A percentile compares a stretch with the other conserved stretches of the same genome.
Evolutionary conservation across 1,140 invertebrate genomes (phyloP).

Genomic region (Chlorops oryzae): DNA sequence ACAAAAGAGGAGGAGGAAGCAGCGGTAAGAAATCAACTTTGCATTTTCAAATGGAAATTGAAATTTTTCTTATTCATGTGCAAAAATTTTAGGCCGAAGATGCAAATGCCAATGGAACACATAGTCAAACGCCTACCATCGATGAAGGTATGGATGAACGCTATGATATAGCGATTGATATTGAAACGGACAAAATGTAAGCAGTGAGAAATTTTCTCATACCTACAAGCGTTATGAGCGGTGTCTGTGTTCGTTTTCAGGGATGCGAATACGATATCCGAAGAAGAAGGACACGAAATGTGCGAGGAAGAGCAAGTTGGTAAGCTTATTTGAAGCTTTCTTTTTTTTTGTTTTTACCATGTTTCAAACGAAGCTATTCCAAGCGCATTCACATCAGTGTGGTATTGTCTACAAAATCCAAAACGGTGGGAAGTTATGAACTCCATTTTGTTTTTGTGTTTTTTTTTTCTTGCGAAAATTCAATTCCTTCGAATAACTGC

Average conservation of each 20-base stretch:
- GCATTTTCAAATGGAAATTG: neutral
- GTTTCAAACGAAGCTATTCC: too few species aligned
- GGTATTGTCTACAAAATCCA: too few species aligned
- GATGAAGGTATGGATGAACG: conserved; percentile 55
- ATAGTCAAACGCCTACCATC: conserved; percentile 56
- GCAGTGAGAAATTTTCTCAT: neutral
- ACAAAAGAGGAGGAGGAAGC: conserved; percentile 77
- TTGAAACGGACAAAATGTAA: conserved; percentile 53
- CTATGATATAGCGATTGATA: conserved; percentile 49
- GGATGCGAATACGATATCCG: conserved; percentile 65
- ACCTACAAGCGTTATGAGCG: neutral
- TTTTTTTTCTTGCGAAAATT: too few species aligned
- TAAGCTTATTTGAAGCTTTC: conserved; percentile 16
- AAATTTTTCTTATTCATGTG: neutral
- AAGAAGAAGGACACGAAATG: conserved; percentile 60
- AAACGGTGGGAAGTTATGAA: too few species aligned
- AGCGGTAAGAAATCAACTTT: conserved; percentile 9
- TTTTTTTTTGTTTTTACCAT: conserved; percentile 9
- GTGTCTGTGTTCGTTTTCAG: conserved; percentile 46
- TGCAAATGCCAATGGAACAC: conserved; percentile 56
- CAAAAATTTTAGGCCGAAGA: conserved; percentile 32
- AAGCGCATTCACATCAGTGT: too few species aligned
- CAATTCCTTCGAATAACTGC: too few species aligned
- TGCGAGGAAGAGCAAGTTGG: conserved; percentile 45
- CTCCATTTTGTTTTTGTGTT: too few species aligned